Percentiles rank a stretch among this genome's conserved stretches.
These are phyloP conservation scores for Notoglanidium macrostoma DNA, from an alignment of 2,797 vertebrate genomes.

Conservation along the genomic window DNA sequence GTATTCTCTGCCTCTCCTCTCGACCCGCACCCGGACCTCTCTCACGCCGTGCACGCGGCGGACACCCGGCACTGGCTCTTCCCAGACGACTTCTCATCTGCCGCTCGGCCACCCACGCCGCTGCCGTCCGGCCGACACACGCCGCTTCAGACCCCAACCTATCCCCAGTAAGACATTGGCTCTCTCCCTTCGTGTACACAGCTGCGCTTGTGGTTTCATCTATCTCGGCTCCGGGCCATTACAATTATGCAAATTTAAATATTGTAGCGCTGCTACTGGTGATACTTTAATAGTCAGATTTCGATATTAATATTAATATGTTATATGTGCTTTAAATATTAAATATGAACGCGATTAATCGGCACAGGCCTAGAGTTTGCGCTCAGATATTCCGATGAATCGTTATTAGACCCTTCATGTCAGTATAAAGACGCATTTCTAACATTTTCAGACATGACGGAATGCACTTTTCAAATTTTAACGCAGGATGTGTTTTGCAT, in stretches of 20 bases:
- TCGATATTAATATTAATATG: background rate
- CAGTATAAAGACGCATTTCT: background rate
- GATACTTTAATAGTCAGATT: background rate
- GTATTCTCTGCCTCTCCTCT: no score
- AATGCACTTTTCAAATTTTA: background rate
- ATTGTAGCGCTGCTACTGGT: background rate
- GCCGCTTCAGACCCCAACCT: no score
- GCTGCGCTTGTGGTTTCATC: no score
- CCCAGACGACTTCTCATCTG: no score
- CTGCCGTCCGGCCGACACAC: no score
- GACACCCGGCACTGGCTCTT: no score
- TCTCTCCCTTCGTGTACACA: no score
- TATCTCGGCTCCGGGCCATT: no score
- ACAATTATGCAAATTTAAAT: background rate
- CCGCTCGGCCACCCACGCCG: no score
- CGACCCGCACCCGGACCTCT: no score
- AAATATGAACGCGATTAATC: background rate
- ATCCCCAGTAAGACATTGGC: no score
- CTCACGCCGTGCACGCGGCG: no score
- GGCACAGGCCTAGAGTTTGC: conserved; percentile 8
- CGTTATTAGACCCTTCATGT: background rate
- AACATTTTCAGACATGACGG: background rate
- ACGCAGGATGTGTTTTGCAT: background rate
- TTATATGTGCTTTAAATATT: background rate
- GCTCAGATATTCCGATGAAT: background rate